Evolutionary conservation across 2,888 invertebrate species (phyloP).

Genomic region (Chironomus tentans): DNA sequence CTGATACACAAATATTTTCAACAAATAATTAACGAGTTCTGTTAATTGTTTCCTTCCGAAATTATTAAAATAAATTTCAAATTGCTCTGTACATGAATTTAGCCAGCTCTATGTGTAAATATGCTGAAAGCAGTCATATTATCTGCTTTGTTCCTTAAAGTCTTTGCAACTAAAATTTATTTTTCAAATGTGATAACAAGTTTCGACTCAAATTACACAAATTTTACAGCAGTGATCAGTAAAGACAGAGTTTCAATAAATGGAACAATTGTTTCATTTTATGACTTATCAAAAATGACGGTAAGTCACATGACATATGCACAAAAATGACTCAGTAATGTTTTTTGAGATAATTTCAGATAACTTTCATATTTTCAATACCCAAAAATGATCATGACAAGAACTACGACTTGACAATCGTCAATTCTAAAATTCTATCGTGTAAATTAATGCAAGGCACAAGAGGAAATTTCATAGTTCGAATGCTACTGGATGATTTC

Average conservation of each 20-base stretch:
- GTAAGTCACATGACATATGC: background rate
- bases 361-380: background rate
- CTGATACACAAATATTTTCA: no score
- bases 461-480: background rate
- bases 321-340: background rate
- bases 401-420: background rate
- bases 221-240: background rate
- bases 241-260: background rate
- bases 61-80: no score
- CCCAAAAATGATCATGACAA: background rate
- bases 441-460: conserved; percentile 5
- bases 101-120: no score
- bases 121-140: background rate
- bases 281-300: background rate
- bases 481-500: conserved; percentile 4
- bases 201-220: background rate
- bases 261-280: background rate
- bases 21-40: no score
- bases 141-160: background rate
- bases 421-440: background rate
- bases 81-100: no score
- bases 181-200: background rate
- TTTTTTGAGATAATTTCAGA: background rate
- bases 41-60: no score
- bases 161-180: background rate